A percentile compares a stretch with the other conserved stretches of the same genome.
phyloP scores from a whole-genome alignment of 2,888 invertebrate species.

The Xanthia togata region DNA sequence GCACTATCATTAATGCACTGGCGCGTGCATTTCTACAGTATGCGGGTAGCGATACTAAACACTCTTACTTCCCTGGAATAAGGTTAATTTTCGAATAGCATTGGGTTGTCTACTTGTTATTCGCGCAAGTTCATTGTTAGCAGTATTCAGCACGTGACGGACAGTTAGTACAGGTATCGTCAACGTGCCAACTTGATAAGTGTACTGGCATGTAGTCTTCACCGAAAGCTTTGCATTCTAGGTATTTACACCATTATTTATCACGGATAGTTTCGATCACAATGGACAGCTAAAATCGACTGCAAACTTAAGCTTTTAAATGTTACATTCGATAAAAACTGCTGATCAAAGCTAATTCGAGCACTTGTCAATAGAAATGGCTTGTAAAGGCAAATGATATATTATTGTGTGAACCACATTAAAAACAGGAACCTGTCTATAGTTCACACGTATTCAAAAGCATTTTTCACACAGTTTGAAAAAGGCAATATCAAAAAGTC shows the following conservation, averaged over 20 bases:
- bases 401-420: slow-evolving; percentile 21
- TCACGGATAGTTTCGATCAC: background rate
- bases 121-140: slow-evolving; percentile 77
- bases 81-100: slow-evolving; percentile 59
- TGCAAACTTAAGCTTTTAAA: background rate
- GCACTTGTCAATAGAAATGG: slow-evolving; percentile 3
- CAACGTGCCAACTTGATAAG: slow-evolving; percentile 72
- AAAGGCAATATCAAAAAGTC: slow-evolving; percentile 57
- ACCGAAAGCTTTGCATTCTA: slow-evolving; percentile 45
- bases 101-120: slow-evolving; percentile 63
- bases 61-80: slow-evolving; percentile 57
- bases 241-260: slow-evolving; percentile 29
- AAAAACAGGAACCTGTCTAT: slow-evolving; percentile 24
- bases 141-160: slow-evolving; percentile 86
- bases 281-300: background rate
- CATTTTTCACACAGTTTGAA: slow-evolving; percentile 54
- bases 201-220: slow-evolving; percentile 68
- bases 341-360: background rate
- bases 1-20: slow-evolving; percentile 82
- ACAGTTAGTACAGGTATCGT: slow-evolving; percentile 76
- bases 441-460: slow-evolving; percentile 51
- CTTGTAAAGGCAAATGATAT: slow-evolving; percentile 27
- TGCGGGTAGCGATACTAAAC: slow-evolving; percentile 77
- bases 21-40: slow-evolving; percentile 81
- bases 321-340: background rate